Base-by-base conservation (phyloP, 2,888 invertebrate species). In the Ethmia dodecea region DNA sequence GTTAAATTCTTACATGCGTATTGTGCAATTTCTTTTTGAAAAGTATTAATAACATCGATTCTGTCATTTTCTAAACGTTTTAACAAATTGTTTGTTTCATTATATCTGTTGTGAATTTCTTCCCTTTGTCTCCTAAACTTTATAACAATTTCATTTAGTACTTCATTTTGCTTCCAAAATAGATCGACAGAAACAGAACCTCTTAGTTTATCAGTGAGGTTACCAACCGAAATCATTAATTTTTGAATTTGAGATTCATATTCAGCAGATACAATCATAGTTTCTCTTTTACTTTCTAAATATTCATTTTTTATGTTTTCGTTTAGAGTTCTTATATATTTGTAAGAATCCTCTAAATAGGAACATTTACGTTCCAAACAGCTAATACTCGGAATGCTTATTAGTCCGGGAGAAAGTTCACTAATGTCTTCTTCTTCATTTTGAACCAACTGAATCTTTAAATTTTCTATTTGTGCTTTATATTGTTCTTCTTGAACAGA, bases 251-350 rank as follows among this genome's bases (percentile, higher is more conserved):
- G 77, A 31, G 68, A 57, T 49, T 86, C 77, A 50, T 86, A 83
- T 28, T 75, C 68, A 10, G 67, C 64, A 27, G 73, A 61, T 11
- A 71, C 65, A 42, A 83, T 66, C 50, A 88, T 69, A 18, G 77
- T 54, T 33, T 86, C 80, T 40, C 86, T 66, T 60, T 86, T 84
- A 42, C 56, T 66, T 58, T 84, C 71, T 49, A 83, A 52, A 49
- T 83, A 66, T 65, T 88, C 81, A 60, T 84, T 84, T 50, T 81
- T 86, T 16, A 87, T 70, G 43, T 89, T 86, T 40, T 89, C 76
- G 50, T 88, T 87, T 24, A 78, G 58, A 2, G 88, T 79, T 67
- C 86, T 77, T 22, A 77, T 68, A 38, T 73, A 62, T 57, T 68
- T 83, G 34, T 83, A 83, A 1, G 70, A 66, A 28, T 83, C 77